phyloP scores from a whole-genome alignment of 35 echinoderm and acorn worm genomes.

The Patiria miniata region DNA sequence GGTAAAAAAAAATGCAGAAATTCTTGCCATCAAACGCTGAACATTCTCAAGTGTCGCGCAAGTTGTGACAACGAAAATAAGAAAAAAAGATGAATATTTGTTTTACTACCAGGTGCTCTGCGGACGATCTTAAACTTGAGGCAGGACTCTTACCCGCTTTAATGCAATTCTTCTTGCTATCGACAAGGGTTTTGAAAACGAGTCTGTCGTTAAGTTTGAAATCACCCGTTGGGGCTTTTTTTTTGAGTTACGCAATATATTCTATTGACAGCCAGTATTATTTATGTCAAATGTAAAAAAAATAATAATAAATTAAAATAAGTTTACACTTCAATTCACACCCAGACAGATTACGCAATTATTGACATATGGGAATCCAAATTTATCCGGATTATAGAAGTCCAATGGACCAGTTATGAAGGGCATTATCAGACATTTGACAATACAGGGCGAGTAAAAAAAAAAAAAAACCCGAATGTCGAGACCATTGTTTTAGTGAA shows the following conservation, averaged over 20 bases:
- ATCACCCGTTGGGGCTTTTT: neutral
- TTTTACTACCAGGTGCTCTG: neutral
- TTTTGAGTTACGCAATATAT: conserved; percentile 25
- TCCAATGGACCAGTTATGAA: too few species aligned
- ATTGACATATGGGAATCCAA: too few species aligned
- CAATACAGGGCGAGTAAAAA: too few species aligned
- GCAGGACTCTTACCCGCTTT: neutral
- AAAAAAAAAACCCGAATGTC: too few species aligned
- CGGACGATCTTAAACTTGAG: neutral
- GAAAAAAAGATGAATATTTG: too few species aligned
- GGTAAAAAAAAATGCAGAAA: conserved; percentile 9
- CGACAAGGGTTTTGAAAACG: conserved; percentile 4
- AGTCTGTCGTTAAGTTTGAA: neutral
- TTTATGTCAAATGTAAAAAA: conserved; percentile 9
- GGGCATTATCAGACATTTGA: too few species aligned
- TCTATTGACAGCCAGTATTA: neutral
- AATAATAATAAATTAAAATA: too few species aligned
- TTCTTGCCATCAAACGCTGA: conserved; percentile 3
- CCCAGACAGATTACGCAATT: too few species aligned
- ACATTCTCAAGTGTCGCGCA: neutral
- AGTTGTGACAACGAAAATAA: too few species aligned
- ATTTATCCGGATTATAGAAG: too few species aligned
- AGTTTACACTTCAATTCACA: too few species aligned
- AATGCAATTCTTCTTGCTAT: neutral
- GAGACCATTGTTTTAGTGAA: too few species aligned